phyloP scores from a whole-genome alignment of 2,888 invertebrate genomes.

The Choreutis nemorana region DNA sequence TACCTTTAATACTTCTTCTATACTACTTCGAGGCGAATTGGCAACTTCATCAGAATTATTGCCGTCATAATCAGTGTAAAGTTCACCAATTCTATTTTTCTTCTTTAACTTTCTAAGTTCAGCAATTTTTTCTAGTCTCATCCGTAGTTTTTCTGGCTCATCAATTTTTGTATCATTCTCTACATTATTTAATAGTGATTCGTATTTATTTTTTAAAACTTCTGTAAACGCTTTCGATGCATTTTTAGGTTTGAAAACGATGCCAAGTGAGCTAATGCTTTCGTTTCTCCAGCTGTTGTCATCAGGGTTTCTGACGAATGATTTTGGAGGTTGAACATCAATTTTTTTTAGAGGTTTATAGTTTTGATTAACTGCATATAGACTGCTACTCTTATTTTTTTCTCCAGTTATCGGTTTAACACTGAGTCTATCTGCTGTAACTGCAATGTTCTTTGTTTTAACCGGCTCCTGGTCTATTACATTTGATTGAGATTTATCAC shows the following conservation, averaged over 20 bases:
- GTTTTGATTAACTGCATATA: constrained; percentile 39
- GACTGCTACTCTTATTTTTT: constrained; percentile 21
- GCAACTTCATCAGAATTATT: constrained; percentile 30
- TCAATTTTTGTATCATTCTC: constrained; percentile 33
- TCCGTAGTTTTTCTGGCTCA: constrained; percentile 37
- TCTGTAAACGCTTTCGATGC: constrained; percentile 51
- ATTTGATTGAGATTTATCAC: constrained; percentile 1
- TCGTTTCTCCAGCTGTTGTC: constrained; percentile 60
- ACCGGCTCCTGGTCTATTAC: constrained; percentile 7
- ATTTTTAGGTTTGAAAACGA: constrained; percentile 55
- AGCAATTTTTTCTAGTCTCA: constrained; percentile 47
- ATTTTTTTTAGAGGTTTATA: constrained; percentile 52
- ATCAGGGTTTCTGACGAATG: constrained; percentile 43
- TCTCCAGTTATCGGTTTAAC: constrained; percentile 34
- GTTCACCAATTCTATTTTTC: constrained; percentile 38
- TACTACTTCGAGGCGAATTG: constrained; percentile 17
- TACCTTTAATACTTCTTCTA: neutral
- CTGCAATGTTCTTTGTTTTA: constrained; percentile 9
- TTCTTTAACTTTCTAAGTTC: constrained; percentile 47
- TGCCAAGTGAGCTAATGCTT: constrained; percentile 51
- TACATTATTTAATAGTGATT: constrained; percentile 31
- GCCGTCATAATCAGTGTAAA: constrained; percentile 35
- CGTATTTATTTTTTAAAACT: constrained; percentile 54
- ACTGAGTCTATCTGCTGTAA: constrained; percentile 20
- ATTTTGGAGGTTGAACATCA: constrained; percentile 41